Evolutionary conservation across 2,888 invertebrate species (phyloP).

Genomic region (Leucozona laternaria): DNA sequence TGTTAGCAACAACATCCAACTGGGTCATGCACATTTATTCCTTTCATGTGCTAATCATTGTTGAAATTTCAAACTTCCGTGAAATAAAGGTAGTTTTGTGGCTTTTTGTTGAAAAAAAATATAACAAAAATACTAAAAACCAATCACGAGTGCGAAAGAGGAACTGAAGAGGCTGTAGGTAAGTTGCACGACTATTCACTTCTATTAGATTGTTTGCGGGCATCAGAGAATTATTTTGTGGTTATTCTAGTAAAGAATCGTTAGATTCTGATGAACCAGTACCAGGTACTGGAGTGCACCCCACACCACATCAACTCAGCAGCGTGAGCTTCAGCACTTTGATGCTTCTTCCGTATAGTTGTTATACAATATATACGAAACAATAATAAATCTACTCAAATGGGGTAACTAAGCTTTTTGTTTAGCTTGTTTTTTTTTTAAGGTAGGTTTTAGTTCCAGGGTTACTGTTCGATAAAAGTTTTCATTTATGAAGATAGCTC

Average conservation of each 20-base stretch:
- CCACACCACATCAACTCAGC: conserved; percentile 29
- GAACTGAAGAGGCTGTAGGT: conserved; percentile 18
- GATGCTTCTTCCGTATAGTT: conserved; percentile 5
- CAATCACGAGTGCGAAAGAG: background rate
- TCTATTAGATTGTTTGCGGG: conserved; percentile 11
- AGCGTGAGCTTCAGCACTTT: conserved; percentile 11
- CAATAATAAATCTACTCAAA: background rate
- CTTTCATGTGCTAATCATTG: conserved; percentile 14
- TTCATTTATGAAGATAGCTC: background rate
- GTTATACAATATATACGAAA: background rate
- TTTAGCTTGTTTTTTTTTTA: background rate
- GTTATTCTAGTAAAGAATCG: conserved; percentile 35
- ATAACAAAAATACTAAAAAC: background rate
- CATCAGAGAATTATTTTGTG: conserved; percentile 24
- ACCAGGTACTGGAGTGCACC: conserved; percentile 70
- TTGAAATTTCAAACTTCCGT: conserved; percentile 15
- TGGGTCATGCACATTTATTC: background rate
- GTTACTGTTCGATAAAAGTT: background rate
- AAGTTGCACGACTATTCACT: conserved; percentile 17
- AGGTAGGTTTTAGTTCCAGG: background rate
- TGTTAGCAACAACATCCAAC: background rate
- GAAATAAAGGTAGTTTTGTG: conserved; percentile 11
- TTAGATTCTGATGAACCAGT: conserved; percentile 38
- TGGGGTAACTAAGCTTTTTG: background rate
- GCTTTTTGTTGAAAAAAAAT: background rate